Conservation (phyloP, 1,140 invertebrate genomes). For the Samia ricini region DNA sequence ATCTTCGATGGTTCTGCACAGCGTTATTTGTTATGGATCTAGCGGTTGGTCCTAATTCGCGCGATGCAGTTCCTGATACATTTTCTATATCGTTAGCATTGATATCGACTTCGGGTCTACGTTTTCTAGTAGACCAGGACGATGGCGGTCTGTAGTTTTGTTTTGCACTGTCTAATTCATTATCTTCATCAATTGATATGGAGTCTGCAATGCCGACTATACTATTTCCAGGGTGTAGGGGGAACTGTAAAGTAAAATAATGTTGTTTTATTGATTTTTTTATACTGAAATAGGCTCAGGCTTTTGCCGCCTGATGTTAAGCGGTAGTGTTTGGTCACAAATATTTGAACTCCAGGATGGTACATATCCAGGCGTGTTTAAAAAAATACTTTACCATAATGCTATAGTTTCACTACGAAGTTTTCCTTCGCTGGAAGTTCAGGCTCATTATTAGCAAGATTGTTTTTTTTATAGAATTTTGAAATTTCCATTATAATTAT, state of each 20-base stretch:
- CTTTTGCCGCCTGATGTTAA: too few relatives aligned
- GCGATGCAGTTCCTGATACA: slow-evolving; percentile 30
- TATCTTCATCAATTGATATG: slow-evolving; percentile 42
- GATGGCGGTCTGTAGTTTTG: slow-evolving; percentile 49
- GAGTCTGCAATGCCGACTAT: slow-evolving; percentile 59
- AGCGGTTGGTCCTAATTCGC: slow-evolving; percentile 28
- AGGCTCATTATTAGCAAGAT: too few relatives aligned
- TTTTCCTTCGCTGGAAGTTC: too few relatives aligned
- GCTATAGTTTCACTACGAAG: too few relatives aligned
- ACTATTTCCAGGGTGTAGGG: slow-evolving; percentile 59
- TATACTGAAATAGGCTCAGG: too few relatives aligned
- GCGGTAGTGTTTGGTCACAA: too few relatives aligned
- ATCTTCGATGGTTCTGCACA: slow-evolving; percentile 8
- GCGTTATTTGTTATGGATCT: slow-evolving; percentile 23
- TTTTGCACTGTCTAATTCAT: slow-evolving; percentile 57
- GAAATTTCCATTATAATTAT: too few relatives aligned
- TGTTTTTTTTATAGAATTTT: too few relatives aligned
- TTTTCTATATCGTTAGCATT: slow-evolving; percentile 20
- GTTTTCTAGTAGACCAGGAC: slow-evolving; percentile 45
- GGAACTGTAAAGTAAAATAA: slow-evolving; percentile 47
- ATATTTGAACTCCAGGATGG: too few relatives aligned
- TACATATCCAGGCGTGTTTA: too few relatives aligned
- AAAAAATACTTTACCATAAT: too few relatives aligned
- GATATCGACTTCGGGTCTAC: slow-evolving; percentile 12
- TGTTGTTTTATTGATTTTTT: neutral